Evolutionary conservation across 2,113 vertebrate species (phyloP).

Genomic region (Seriola dumerili): DNA sequence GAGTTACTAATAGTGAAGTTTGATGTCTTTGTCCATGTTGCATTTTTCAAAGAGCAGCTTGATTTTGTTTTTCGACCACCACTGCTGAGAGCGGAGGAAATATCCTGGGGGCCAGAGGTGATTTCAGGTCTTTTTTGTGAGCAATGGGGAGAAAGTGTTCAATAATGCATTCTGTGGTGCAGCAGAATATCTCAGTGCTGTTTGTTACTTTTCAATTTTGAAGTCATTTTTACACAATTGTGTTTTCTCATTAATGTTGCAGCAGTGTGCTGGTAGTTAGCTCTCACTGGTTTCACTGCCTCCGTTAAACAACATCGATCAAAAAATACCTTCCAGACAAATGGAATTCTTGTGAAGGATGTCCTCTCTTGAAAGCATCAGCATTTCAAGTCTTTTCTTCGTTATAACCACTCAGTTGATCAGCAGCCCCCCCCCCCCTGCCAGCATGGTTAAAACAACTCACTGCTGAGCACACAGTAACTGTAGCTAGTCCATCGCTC

Average conservation of each 20-base stretch:
- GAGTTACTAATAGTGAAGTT: not conserved
- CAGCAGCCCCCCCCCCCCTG: not conserved
- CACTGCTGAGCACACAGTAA: not conserved
- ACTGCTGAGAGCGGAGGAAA: not conserved
- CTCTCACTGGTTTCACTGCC: not conserved
- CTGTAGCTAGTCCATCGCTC: not conserved
- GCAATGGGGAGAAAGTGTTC: not conserved
- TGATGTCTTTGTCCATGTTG: not conserved
- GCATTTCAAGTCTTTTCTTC: not conserved
- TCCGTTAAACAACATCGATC: slow-evolving; percentile 9
- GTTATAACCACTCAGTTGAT: not conserved
- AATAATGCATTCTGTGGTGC: slow-evolving; percentile 16
- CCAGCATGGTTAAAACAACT: not conserved
- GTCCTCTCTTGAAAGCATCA: slow-evolving; percentile 17
- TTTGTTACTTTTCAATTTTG: not conserved
- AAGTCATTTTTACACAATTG: not conserved
- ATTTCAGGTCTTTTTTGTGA: not conserved
- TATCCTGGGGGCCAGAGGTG: not conserved
- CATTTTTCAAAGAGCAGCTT: not conserved
- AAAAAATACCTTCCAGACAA: not conserved
- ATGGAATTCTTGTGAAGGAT: not conserved
- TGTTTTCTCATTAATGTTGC: not conserved
- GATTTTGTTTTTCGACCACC: not conserved
- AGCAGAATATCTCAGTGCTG: not conserved
- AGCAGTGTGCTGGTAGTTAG: not conserved